phyloP scores from a whole-genome alignment of 1,140 invertebrate genomes.

The Aphelinus atriplicis region DNA sequence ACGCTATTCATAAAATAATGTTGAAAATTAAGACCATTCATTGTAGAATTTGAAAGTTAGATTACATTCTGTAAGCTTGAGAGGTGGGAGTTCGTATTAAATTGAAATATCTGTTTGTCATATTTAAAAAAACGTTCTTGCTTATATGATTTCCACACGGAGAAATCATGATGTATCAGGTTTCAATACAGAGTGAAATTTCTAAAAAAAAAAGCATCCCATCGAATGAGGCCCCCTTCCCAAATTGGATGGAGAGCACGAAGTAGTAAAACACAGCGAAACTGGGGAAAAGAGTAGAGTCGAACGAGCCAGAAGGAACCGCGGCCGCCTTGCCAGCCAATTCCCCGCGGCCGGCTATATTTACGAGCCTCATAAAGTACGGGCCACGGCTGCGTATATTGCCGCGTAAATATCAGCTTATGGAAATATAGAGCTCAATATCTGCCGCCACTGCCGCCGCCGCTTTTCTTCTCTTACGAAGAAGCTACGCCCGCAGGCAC shows the following conservation, averaged over 20 bases:
- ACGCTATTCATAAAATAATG: too few species aligned
- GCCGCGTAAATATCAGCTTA: slow-evolving; percentile 69
- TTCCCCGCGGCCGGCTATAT: slow-evolving; percentile 65
- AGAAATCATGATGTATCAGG: too few species aligned
- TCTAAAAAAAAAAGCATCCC: too few species aligned
- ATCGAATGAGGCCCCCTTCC: too few species aligned
- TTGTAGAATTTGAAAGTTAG: too few species aligned
- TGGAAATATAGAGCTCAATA: slow-evolving; percentile 70
- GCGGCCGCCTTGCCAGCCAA: slow-evolving; percentile 64
- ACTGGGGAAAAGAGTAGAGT: neutral
- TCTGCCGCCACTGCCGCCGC: slow-evolving; percentile 58
- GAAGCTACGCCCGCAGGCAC: neutral
- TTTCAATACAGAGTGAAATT: too few species aligned
- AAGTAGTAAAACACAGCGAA: neutral
- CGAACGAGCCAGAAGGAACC: neutral
- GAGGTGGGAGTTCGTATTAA: too few species aligned
- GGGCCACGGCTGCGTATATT: slow-evolving; percentile 63
- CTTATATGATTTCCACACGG: too few species aligned
- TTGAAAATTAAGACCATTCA: too few species aligned
- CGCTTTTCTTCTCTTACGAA: slow-evolving; percentile 53
- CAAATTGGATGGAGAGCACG: neutral
- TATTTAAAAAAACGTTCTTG: too few species aligned
- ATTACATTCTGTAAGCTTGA: too few species aligned
- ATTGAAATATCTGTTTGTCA: too few species aligned
- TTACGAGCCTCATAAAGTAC: slow-evolving; percentile 68